These are phyloP conservation scores for Xanthostigma xanthostigma DNA, from an alignment of 2,888 invertebrate genomes.

Conservation along the genomic window DNA sequence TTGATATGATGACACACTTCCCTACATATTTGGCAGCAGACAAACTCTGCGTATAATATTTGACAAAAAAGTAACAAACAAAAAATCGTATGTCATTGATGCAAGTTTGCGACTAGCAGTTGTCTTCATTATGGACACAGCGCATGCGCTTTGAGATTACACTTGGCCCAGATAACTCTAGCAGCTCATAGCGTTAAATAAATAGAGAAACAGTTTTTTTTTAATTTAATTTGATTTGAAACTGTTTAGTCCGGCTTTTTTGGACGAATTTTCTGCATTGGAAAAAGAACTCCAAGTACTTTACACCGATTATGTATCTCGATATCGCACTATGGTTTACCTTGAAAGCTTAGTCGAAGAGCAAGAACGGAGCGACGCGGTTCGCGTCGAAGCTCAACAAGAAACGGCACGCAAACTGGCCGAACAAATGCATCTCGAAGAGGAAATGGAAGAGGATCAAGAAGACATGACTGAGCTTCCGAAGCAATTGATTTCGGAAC, in stretches of 20 bases:
- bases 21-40: neutral
- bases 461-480: constrained; percentile 26
- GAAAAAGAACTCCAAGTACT: constrained; percentile 72
- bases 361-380: constrained; percentile 60
- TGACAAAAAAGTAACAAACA: neutral
- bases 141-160: no score
- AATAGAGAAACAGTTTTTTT: no score
- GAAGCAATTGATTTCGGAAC: constrained; percentile 29
- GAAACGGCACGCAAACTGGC: constrained; percentile 27
- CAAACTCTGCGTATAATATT: neutral
- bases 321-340: constrained; percentile 77
- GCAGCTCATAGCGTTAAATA: no score
- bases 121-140: no score
- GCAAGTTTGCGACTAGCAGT: no score
- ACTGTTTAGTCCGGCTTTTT: constrained; percentile 68
- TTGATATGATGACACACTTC: neutral
- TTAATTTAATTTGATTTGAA: no score
- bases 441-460: constrained; percentile 15
- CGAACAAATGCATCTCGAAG: constrained; percentile 17
- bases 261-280: constrained; percentile 84
- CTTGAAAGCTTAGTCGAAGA: constrained; percentile 77
- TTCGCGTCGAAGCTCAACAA: constrained; percentile 58
- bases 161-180: no score
- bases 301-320: constrained; percentile 76
- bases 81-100: no score